Conservation (phyloP, 2,113 vertebrate species). For the Dromiciops gliroides region DNA sequence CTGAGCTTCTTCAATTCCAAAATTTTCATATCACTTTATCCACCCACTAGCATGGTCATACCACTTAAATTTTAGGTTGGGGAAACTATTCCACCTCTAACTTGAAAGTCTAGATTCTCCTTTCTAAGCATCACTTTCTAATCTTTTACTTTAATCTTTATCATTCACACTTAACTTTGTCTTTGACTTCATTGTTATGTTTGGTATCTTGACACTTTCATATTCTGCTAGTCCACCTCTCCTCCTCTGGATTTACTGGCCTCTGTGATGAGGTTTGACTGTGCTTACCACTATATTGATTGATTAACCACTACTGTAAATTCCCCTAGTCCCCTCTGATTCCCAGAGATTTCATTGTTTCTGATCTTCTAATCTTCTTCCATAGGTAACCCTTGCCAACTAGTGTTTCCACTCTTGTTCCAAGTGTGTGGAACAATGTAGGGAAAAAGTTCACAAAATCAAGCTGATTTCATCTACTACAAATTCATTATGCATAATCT, state of each 20-base stretch:
- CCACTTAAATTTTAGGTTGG: not conserved
- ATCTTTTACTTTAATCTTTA: not conserved
- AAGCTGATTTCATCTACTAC: not conserved
- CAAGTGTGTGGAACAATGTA: not conserved
- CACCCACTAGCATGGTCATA: not conserved
- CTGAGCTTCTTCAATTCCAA: not conserved
- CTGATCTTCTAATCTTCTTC: not conserved
- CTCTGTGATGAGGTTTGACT: not conserved
- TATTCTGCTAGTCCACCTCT: not conserved
- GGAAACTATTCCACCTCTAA: not conserved
- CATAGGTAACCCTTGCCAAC: not conserved
- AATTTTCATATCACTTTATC: not conserved
- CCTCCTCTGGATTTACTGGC: not conserved
- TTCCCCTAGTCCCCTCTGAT: not conserved
- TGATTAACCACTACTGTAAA: not conserved
- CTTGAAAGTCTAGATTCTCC: not conserved
- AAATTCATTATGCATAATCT: not conserved
- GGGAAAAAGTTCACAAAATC: not conserved
- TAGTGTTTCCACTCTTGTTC: not conserved
- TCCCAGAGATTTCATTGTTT: not conserved
- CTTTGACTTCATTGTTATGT: not conserved
- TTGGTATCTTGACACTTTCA: not conserved
- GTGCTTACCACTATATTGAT: not conserved
- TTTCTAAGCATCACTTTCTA: not conserved
- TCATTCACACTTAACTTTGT: not conserved